Conservation (phyloP, 2,113 vertebrate genomes). For the Coptodon rendalli region DNA sequence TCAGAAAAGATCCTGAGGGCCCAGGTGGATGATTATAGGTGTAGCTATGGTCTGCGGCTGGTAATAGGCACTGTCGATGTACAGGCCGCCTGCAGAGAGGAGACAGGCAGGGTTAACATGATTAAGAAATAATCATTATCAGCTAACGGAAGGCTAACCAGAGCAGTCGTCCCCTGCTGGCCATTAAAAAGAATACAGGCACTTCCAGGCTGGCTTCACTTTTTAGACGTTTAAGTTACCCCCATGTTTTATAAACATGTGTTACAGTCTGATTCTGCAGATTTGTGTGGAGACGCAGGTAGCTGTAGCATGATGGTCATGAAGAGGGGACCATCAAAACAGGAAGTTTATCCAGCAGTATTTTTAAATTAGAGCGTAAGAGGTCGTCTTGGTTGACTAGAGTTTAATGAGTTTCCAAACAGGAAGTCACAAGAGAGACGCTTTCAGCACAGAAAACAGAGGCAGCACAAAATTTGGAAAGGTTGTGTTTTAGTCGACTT, state of each 20-base stretch:
- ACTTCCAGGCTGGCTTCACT: background rate
- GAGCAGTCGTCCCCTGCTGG: background rate
- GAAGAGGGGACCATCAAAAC: background rate
- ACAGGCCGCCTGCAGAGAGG: slow-evolving; percentile 54
- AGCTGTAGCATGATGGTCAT: background rate
- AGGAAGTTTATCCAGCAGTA: background rate
- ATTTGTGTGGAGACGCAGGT: background rate
- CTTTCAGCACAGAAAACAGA: background rate
- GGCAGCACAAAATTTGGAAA: rapidly evolving
- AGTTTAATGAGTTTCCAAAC: background rate
- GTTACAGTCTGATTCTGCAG: background rate
- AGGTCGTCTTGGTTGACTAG: background rate
- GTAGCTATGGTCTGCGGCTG: slow-evolving; percentile 62
- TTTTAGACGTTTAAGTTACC: background rate
- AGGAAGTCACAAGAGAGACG: background rate
- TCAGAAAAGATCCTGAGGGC: slow-evolving; percentile 65
- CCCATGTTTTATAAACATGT: background rate
- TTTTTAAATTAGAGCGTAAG: background rate
- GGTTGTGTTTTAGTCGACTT: background rate
- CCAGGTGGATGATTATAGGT: slow-evolving; percentile 66
- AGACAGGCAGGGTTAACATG: slow-evolving; percentile 4
- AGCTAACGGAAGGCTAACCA: background rate
- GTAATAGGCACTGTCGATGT: slow-evolving; percentile 61
- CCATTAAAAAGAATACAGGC: background rate
- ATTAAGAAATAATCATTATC: background rate